phyloP scores from a whole-genome alignment of 2,113 vertebrate species.

The Mesitornis unicolor region DNA sequence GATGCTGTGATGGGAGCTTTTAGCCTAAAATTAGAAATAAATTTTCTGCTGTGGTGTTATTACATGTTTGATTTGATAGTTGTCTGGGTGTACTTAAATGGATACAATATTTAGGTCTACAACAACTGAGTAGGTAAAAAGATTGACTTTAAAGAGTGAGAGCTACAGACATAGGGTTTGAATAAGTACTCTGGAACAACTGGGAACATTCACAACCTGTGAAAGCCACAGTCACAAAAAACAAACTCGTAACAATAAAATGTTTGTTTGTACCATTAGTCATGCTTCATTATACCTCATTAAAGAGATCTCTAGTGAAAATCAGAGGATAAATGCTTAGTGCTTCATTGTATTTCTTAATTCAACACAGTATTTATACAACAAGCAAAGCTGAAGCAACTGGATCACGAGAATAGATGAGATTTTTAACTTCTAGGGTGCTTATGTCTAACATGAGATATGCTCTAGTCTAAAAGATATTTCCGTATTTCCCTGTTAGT shows the following conservation, averaged over 20 bases:
- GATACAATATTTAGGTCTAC: background rate
- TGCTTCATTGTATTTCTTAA: background rate
- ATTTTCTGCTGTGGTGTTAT: background rate
- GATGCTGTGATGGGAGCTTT: background rate
- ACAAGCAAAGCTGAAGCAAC: background rate
- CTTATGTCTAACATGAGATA: background rate
- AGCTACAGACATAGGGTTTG: fast-evolving
- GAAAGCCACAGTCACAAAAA: background rate
- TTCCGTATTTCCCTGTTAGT: background rate
- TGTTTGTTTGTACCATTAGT: background rate
- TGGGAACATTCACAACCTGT: background rate
- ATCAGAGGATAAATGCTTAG: background rate
- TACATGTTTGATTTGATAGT: background rate
- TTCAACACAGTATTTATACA: background rate
- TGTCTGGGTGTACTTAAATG: background rate
- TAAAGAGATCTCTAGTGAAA: background rate
- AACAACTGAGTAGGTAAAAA: background rate
- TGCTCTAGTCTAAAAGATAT: background rate
- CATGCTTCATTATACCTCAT: background rate
- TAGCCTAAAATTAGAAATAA: background rate
- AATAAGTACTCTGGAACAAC: background rate
- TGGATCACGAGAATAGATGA: background rate
- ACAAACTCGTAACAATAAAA: background rate
- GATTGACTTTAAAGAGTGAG: background rate
- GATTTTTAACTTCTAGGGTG: background rate